These are phyloP conservation scores for Azemiops feae DNA, from an alignment of 2,113 vertebrate genomes.

Conservation along the genomic window DNA sequence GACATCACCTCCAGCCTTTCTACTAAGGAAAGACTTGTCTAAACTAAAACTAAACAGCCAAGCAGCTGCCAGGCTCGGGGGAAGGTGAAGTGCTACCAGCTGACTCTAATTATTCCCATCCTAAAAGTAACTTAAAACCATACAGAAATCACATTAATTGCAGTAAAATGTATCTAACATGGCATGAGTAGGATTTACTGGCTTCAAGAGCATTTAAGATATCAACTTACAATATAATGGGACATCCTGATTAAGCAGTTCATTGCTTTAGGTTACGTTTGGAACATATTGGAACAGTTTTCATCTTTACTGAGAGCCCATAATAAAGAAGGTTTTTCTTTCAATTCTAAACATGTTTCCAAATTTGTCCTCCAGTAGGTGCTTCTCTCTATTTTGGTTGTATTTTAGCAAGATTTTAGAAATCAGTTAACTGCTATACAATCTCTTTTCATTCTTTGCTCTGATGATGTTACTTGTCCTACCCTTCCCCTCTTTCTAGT, in stretches of 20 bases:
- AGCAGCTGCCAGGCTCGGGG: constrained; percentile 37
- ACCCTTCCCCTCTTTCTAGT: neutral
- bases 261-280: constrained; percentile 31
- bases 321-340: neutral
- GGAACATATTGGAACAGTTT: constrained; percentile 28
- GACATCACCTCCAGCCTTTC: constrained; percentile 28
- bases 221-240: constrained; percentile 10
- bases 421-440: constrained; percentile 3
- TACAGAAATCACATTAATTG: constrained; percentile 53
- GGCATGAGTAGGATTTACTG: constrained; percentile 49
- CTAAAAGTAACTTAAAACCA: constrained; percentile 54
- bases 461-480: neutral
- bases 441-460: neutral
- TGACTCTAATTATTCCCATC: constrained; percentile 64
- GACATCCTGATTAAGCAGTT: constrained; percentile 42
- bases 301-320: constrained; percentile 24
- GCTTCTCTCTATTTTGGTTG: neutral
- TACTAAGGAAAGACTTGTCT: constrained; percentile 49
- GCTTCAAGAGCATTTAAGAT: constrained; percentile 46
- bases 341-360: constrained; percentile 22
- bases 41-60: constrained; percentile 41
- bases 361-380: constrained; percentile 13
- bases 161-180: constrained; percentile 48
- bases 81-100: constrained; percentile 58
- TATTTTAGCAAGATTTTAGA: neutral